A percentile compares a stretch with the other conserved stretches of the same genome.
These are phyloP conservation scores for Colletes collaris DNA, from an alignment of 2,888 invertebrate species.

Conservation along the genomic window DNA sequence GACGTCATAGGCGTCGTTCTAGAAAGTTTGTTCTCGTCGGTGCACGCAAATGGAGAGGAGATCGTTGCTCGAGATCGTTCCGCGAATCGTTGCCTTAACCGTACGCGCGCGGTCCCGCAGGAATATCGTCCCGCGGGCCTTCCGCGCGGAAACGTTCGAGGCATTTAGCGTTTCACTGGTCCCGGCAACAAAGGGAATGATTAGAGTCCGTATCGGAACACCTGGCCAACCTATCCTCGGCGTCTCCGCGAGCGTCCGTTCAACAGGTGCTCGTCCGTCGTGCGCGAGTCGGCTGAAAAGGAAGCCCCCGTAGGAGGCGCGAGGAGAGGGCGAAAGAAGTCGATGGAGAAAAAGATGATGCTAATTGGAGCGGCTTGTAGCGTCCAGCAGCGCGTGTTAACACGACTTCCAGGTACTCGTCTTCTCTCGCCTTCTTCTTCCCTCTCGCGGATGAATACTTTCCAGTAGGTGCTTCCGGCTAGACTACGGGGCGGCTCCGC, in stretches of 20 bases:
- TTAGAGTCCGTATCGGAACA: constrained; percentile 56
- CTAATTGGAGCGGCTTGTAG: constrained; percentile 78
- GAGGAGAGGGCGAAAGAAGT: constrained; percentile 61
- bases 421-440: constrained; percentile 49
- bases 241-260: constrained; percentile 46
- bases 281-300: constrained; percentile 59
- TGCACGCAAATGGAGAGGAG: neutral
- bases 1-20: constrained; percentile 25
- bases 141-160: neutral
- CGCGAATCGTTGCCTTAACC: too few relatives aligned
- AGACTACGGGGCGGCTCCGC: constrained; percentile 57
- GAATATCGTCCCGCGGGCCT: too few relatives aligned
- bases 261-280: constrained; percentile 65
- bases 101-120: too few relatives aligned
- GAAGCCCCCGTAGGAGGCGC: constrained; percentile 57
- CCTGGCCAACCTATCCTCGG: constrained; percentile 41
- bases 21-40: neutral
- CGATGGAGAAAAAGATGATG: constrained; percentile 72
- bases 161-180: constrained; percentile 5
- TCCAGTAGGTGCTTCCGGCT: constrained; percentile 69
- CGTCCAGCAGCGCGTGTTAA: constrained; percentile 73
- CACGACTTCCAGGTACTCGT: constrained; percentile 73
- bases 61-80: neutral
- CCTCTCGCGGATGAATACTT: constrained; percentile 59
- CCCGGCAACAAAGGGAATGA: constrained; percentile 25